These are phyloP conservation scores for Lordiphosa stackelbergi DNA, from an alignment of 1,140 invertebrate species.

Conservation along the genomic window DNA sequence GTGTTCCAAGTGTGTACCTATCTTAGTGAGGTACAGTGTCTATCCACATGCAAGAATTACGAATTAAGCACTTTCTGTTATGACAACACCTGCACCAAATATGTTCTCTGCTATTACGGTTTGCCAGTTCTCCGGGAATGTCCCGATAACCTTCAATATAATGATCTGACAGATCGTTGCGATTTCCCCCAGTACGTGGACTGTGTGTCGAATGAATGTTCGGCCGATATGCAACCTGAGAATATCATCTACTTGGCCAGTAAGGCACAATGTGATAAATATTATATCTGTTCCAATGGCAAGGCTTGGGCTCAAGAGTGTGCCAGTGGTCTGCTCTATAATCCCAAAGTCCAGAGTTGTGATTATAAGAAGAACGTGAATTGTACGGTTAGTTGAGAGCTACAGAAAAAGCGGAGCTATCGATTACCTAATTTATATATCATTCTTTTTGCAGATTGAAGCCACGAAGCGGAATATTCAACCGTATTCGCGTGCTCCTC, in stretches of 20 bases:
- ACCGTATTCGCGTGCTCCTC: slow-evolving; percentile 50
- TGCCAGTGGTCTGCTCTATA: slow-evolving; percentile 47
- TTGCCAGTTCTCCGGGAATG: slow-evolving; percentile 43
- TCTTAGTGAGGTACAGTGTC: not conserved
- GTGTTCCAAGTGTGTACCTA: slow-evolving; percentile 28
- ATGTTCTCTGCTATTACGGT: slow-evolving; percentile 51
- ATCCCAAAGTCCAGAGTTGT: slow-evolving; percentile 43
- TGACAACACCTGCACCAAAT: slow-evolving; percentile 56
- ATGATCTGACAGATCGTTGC: slow-evolving; percentile 51
- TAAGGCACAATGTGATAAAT: slow-evolving; percentile 58
- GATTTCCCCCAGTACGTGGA: slow-evolving; percentile 58
- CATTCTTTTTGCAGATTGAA: slow-evolving; percentile 20
- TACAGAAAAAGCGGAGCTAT: not conserved
- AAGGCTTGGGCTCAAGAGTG: slow-evolving; percentile 45
- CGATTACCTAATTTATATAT: not conserved
- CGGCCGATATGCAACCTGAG: slow-evolving; percentile 20
- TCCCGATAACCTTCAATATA: slow-evolving; percentile 49
- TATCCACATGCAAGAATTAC: slow-evolving; percentile 13
- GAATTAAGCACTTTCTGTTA: slow-evolving; percentile 51
- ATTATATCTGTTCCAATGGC: slow-evolving; percentile 61
- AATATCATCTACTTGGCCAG: slow-evolving; percentile 58
- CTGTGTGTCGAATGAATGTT: slow-evolving; percentile 58
- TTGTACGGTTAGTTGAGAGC: slow-evolving; percentile 39
- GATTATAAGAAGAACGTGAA: slow-evolving; percentile 44
- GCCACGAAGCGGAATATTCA: slow-evolving; percentile 43